Base-by-base conservation (phyloP, 1,140 invertebrate species). In the Nephotettix cincticeps region DNA sequence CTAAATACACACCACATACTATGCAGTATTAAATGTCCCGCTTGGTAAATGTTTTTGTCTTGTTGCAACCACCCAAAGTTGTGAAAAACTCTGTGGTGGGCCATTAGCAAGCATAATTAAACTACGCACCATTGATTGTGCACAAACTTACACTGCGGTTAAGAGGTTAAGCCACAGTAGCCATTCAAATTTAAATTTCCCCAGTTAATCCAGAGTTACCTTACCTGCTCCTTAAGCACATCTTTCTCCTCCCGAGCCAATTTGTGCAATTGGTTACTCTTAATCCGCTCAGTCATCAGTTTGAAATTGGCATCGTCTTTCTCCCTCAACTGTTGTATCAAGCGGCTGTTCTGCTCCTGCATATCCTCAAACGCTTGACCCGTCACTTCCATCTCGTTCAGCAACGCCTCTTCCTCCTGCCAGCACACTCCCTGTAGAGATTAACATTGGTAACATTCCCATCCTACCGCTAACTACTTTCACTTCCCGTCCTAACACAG, bases 301-400 rank as follows among this genome's bases (percentile, higher is more conserved):
- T 99, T 99, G 78, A 99, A 99, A 83, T 99, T 99, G 1, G 97
- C 97, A 80, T 99, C 97, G 80, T 99, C 98, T 78, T 99, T 99
- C 80, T 99, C 97, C 1, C 95, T 84, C 19, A 99, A 82, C 81
- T 99, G 97, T 77, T 99, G 96, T 64, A 99, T 94, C 13, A 99
- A 85, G 29, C 97, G 84, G 0, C 94, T 95, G 83, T 99, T 99
- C 81, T 99, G 96, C 79, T 99, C 97, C 82, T 99, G 97, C 96
- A 99, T 98, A 78, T 99, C 97, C 83, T 99, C 97, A 80, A 98
- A 99, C 0, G 98, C 98, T 82, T 98, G 96, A 0, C 97, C 97
- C 0, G 97, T 99, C 0, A 99, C 96, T 81, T 99, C 98, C 94
- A 99, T 98, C 82, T 99, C 98, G 79, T 96, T 98, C 1, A 99